Evolutionary conservation across 2,888 invertebrate species (phyloP), one percentile per base, ranked within the genome.

Genomic region (Saturnia pavonia): DNA sequence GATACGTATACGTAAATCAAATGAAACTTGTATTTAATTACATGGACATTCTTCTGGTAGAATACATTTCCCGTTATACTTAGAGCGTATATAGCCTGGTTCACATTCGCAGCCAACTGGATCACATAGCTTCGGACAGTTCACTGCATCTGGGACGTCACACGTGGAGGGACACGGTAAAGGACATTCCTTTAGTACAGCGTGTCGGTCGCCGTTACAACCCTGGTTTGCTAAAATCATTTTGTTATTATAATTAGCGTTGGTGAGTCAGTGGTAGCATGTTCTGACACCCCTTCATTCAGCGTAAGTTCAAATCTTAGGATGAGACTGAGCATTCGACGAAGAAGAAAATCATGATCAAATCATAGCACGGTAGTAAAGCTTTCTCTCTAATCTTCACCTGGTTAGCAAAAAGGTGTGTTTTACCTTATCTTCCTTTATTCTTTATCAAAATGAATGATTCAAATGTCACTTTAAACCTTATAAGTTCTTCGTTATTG

Each of bases 31-130:
- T 16, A 67, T 66, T 66, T n/a, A n/a, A n/a, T n/a, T 72, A 84
- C 83, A 79, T 76, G 80, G 77, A 74, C 86, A 86, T 9, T 84
- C 74, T 6, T 82, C 74, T 19, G 82, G 78, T 40, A 73, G 69
- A 70, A 83, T 79, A 73, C 84, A 84, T 68, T 77, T 74, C 7
- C 79, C 81, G 45, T 78, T 70, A 27, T 25, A 60, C 25, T 60
- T 14, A 25, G 75, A 76, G 0, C 78, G 69, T 51, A 83, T 72
- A 65, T 78, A 82, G 2, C 79, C 80, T 7, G 75, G 72, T 42
- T 80, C 75, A 67, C 85, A 85, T 65, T 77, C 76, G 42, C 85
- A 85, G 12, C 81, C 81, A 8, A 74, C 68, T 11, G 68, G 40
- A 7, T 74, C 67, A 63, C 82, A 83, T 25, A 57, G 19, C 16